These are phyloP conservation scores for Drosophila subsilvestris DNA, from an alignment of 2,888 invertebrate genomes.

Conservation along the genomic window DNA sequence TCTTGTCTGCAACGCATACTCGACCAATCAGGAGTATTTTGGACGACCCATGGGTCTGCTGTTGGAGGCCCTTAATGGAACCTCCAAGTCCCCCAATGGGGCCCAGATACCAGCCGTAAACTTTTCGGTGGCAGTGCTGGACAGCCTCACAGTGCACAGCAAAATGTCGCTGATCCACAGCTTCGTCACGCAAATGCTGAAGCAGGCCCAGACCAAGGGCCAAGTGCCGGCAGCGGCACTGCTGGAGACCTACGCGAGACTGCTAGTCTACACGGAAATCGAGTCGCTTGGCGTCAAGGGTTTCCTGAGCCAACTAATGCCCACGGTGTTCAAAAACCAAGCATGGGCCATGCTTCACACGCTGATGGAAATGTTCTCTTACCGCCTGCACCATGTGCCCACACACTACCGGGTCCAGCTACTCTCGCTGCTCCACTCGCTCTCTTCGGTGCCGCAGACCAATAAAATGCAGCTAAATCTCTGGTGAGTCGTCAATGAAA, in stretches of 20 bases:
- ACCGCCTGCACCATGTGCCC: slow-evolving; percentile 97
- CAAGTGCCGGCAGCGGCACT: slow-evolving; percentile 95
- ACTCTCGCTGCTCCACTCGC: slow-evolving; percentile 94
- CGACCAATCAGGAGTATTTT: slow-evolving; percentile 95
- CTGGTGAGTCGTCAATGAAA: slow-evolving; percentile 86
- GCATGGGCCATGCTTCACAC: slow-evolving; percentile 98
- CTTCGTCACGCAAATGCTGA: slow-evolving; percentile 95
- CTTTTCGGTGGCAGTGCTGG: slow-evolving; percentile 95
- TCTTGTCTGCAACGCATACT: slow-evolving; percentile 96
- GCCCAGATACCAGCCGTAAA: slow-evolving; percentile 91
- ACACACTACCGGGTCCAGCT: slow-evolving; percentile 97
- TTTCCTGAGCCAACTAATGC: slow-evolving; percentile 95
- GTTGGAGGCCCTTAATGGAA: slow-evolving; percentile 92
- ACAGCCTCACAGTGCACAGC: slow-evolving; percentile 97
- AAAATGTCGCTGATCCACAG: slow-evolving; percentile 95
- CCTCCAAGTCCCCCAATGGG: slow-evolving; percentile 86
- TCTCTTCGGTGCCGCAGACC: slow-evolving; percentile 96
- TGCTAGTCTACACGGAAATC: slow-evolving; percentile 97
- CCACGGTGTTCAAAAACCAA: slow-evolving; percentile 95
- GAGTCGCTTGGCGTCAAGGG: slow-evolving; percentile 98
- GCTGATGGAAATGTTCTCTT: slow-evolving; percentile 97
- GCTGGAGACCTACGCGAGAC: slow-evolving; percentile 96
- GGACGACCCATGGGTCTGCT: slow-evolving; percentile 96
- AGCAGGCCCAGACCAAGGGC: slow-evolving; percentile 93
- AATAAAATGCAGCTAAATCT: slow-evolving; percentile 97